Evolutionary conservation across 2,888 invertebrate genomes (phyloP).

Genomic region (Bedellia somnulentella): DNA sequence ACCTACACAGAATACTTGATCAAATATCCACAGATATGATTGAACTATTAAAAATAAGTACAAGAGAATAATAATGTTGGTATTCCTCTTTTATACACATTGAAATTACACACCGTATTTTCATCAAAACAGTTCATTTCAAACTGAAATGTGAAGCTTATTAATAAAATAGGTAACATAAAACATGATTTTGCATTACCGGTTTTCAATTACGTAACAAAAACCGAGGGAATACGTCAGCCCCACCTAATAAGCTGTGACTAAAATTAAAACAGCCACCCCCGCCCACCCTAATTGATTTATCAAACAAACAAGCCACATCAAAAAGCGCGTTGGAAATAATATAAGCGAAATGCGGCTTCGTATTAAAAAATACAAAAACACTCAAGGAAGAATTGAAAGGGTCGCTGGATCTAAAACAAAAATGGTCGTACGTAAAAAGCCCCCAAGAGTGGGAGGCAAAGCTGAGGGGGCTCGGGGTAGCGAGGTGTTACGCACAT

Average conservation of each 20-base stretch:
- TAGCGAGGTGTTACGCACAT: conserved; percentile 36
- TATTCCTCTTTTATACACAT: too few relatives aligned
- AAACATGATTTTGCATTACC: too few relatives aligned
- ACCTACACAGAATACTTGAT: too few relatives aligned
- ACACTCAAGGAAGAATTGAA: conserved; percentile 22
- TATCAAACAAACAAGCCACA: conserved; percentile 23
- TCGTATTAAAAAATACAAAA: background rate
- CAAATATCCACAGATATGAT: too few relatives aligned
- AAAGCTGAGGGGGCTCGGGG: conserved; percentile 14
- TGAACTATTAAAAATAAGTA: too few relatives aligned
- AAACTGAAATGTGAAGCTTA: too few relatives aligned
- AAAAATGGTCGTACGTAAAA: conserved; percentile 17
- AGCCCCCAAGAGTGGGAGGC: conserved; percentile 15
- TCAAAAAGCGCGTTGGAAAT: background rate
- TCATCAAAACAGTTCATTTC: too few relatives aligned
- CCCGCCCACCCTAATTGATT: conserved; percentile 39
- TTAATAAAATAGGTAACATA: too few relatives aligned
- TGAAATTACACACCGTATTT: too few relatives aligned
- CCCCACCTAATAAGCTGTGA: conserved; percentile 17
- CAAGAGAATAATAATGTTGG: too few relatives aligned
- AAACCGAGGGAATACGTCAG: conserved; percentile 6
- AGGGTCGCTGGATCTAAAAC: conserved; percentile 19
- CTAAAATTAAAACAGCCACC: conserved; percentile 31
- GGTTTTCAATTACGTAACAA: conserved; percentile 3
- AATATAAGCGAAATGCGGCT: too few relatives aligned